phyloP scores from a whole-genome alignment of 2,888 invertebrate genomes.

The Leptinotarsa rubiginosa region DNA sequence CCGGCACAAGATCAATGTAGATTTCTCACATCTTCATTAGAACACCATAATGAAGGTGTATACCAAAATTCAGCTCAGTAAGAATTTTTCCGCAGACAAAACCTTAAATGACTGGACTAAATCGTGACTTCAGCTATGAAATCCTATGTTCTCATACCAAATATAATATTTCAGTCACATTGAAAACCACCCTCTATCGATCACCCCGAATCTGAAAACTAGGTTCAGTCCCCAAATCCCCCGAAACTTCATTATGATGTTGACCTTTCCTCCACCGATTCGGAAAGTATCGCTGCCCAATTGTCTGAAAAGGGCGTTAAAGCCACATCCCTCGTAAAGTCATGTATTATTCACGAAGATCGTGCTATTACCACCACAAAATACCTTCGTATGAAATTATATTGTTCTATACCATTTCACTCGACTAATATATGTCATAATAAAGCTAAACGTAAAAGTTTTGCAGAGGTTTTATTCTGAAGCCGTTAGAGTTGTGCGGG shows the following conservation, averaged over 20 bases:
- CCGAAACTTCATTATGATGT: slow-evolving; percentile 1
- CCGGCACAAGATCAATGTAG: too few species aligned
- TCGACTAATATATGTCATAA: slow-evolving; percentile 7
- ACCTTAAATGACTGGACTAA: too few species aligned
- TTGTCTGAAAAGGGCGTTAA: slow-evolving; percentile 16
- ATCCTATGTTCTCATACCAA: too few species aligned
- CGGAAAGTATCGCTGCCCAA: slow-evolving; percentile 15
- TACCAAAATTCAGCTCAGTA: too few species aligned
- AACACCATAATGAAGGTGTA: too few species aligned
- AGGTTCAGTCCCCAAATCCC: not conserved
- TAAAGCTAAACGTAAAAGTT: slow-evolving; percentile 10
- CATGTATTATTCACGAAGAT: slow-evolving; percentile 10
- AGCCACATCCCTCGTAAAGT: not conserved
- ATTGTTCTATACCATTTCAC: slow-evolving; percentile 18
- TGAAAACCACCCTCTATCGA: not conserved
- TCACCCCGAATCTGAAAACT: not conserved
- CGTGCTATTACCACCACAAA: not conserved
- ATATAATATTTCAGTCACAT: not conserved
- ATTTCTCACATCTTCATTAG: too few species aligned
- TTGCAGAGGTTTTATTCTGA: slow-evolving; percentile 6
- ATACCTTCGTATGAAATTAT: slow-evolving; percentile 18
- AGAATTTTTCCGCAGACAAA: too few species aligned
- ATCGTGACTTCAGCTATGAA: too few species aligned
- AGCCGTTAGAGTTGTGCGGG: not conserved
- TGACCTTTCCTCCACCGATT: slow-evolving; percentile 1